Base-by-base conservation (phyloP, 1,140 invertebrate genomes). In the Cyclargus thomasi region DNA sequence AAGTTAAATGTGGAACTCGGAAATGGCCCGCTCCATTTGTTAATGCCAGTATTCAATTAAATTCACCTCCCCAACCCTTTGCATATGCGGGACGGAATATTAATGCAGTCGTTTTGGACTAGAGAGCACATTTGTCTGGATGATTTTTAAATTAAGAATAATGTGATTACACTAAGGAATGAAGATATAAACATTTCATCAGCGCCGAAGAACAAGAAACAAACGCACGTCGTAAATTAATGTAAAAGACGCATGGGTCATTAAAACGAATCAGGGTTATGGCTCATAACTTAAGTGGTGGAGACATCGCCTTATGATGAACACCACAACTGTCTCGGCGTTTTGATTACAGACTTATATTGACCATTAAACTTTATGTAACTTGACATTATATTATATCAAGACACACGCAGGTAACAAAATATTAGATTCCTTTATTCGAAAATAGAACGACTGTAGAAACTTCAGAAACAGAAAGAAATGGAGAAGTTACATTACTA, bases 1-100 rank as follows among this genome's bases (percentile, higher is more conserved):
- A 84, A 87, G 84, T 86, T 86, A 83, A 85, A 88, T 84, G 81
- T 83, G 81, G 81, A 85, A 86, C 81, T 88, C 84, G 81, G 82
- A 84, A 85, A 86, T 74, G 83, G 81, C 73, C 75, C 79, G 79
- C 78, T 87, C 83, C 83, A 86, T 89, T 89, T 86, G 85, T 87
- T 87, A 88, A 86, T 84, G 82, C 81, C 83, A 83, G 81, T 80
- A 82, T 88, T 90, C 85, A 86, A 87, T 88, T 89, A 87, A 86
- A 85, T 89, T 81, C 81, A 79, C 79, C 84, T 86, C 81, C 79
- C 78, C 84, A 81, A 84, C 82, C 81, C 83, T 86, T 76, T 81
- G 72, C 79, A 80, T 70, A 85, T 78, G 79, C 81, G 77, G 78
- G 78, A 74, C 77, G 79, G 53, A 20, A 59, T 59, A 59, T 59